Conservation (phyloP, 2,888 invertebrate species). For the Dyspetes luteomarginatus region DNA sequence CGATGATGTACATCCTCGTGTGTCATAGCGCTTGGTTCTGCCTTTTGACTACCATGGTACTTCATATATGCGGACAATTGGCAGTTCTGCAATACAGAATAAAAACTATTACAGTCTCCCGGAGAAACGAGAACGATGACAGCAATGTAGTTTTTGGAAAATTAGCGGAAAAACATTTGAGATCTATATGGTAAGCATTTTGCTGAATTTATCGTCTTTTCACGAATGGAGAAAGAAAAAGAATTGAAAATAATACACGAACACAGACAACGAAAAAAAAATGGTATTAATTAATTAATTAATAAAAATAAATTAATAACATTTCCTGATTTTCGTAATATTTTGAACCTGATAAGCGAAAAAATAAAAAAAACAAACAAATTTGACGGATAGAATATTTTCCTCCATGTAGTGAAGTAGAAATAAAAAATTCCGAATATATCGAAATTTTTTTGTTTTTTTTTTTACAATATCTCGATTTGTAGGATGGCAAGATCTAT, state of each 20-base stretch:
- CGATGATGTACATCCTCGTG: constrained; percentile 65
- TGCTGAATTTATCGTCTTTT: background rate
- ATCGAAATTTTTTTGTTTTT: no score
- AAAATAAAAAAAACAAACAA: background rate
- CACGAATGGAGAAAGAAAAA: background rate
- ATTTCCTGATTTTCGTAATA: no score
- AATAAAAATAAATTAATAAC: no score
- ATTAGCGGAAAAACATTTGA: constrained; percentile 61
- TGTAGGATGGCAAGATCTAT: constrained; percentile 69
- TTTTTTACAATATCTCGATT: background rate
- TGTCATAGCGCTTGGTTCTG: constrained; percentile 68
- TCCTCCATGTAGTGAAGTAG: no score
- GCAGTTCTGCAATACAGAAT: constrained; percentile 65
- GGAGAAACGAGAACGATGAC: constrained; percentile 24
- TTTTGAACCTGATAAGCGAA: no score
- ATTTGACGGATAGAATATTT: no score
- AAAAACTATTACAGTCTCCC: constrained; percentile 42
- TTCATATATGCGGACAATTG: constrained; percentile 68
- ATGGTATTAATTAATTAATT: no score
- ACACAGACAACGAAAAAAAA: background rate
- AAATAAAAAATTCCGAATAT: no score
- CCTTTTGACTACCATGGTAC: constrained; percentile 65
- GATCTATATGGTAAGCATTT: constrained; percentile 64
- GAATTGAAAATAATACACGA: background rate
- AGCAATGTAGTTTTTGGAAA: constrained; percentile 54